Conservation (phyloP, 2,888 invertebrate genomes). For the Pristionchus maxplancki region DNA sequence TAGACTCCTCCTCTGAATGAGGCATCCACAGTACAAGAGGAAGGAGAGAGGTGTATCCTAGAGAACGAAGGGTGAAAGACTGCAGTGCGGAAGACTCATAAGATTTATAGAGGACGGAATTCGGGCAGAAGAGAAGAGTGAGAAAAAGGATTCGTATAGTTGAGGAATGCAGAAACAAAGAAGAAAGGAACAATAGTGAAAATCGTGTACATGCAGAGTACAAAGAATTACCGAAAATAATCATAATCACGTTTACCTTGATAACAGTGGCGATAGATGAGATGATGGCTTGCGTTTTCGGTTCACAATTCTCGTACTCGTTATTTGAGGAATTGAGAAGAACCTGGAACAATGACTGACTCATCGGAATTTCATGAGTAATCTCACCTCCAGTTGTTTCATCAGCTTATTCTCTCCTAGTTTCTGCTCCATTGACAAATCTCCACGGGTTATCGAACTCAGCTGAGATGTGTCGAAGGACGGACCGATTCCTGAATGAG, state of each 20-base stretch:
- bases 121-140: neutral
- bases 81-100: neutral
- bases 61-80: neutral
- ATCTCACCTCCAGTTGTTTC: slow-evolving; percentile 83
- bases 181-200: neutral
- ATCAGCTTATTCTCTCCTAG: slow-evolving; percentile 82
- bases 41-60: neutral
- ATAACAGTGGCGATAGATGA: slow-evolving; percentile 89
- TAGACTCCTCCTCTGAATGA: neutral
- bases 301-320: slow-evolving; percentile 84
- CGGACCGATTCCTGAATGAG: slow-evolving; percentile 85
- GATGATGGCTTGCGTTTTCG: slow-evolving; percentile 84
- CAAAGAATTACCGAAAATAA: neutral
- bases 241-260: slow-evolving; percentile 84
- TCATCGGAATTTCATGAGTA: neutral
- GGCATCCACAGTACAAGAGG: neutral
- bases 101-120: neutral
- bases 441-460: slow-evolving; percentile 86
- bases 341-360: neutral
- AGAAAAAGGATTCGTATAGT: neutral
- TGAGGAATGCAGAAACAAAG: neutral
- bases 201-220: too few species aligned
- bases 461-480: slow-evolving; percentile 87
- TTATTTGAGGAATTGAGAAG: slow-evolving; percentile 55
- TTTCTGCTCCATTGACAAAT: slow-evolving; percentile 86